phyloP scores from a whole-genome alignment of 1,140 invertebrate genomes.

The Drosophila varians region DNA sequence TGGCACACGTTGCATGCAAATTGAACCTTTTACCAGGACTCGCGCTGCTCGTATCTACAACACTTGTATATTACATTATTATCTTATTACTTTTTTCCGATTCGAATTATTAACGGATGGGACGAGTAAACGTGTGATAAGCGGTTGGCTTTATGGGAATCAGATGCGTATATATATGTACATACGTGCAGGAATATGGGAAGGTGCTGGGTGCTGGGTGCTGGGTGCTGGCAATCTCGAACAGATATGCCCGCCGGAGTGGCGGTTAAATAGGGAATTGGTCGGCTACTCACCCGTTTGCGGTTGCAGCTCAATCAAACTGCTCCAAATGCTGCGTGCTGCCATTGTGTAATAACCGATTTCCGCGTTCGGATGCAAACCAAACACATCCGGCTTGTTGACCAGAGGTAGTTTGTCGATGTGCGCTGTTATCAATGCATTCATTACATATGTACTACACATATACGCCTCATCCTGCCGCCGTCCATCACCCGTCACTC shows the following conservation, averaged over 20 bases:
- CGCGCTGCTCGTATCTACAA: constrained; percentile 11
- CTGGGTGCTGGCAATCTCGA: constrained; percentile 30
- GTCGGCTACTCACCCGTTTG: constrained; percentile 88
- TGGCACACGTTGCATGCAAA: constrained; percentile 78
- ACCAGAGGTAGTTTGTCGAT: constrained; percentile 90
- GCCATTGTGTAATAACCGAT: constrained; percentile 95
- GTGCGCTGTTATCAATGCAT: constrained; percentile 73
- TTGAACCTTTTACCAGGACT: constrained; percentile 67
- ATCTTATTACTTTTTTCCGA: constrained; percentile 44
- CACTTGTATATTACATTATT: constrained; percentile 34
- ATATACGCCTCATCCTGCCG: background rate
- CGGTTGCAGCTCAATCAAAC: constrained; percentile 93
- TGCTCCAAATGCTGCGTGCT: constrained; percentile 91
- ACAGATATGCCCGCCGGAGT: constrained; percentile 24
- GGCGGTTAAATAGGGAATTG: constrained; percentile 19
- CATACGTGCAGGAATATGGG: background rate
- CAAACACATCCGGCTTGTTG: constrained; percentile 94
- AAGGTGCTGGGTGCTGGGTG: background rate
- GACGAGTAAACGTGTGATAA: constrained; percentile 7
- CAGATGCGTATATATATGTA: background rate
- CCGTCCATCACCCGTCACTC: constrained; percentile 36
- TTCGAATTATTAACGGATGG: constrained; percentile 55
- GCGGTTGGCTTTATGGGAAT: background rate
- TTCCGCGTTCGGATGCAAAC: constrained; percentile 96
- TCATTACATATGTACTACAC: constrained; percentile 58